Conservation (phyloP, 2,113 vertebrate genomes). For the Lampris megalopsis region DNA sequence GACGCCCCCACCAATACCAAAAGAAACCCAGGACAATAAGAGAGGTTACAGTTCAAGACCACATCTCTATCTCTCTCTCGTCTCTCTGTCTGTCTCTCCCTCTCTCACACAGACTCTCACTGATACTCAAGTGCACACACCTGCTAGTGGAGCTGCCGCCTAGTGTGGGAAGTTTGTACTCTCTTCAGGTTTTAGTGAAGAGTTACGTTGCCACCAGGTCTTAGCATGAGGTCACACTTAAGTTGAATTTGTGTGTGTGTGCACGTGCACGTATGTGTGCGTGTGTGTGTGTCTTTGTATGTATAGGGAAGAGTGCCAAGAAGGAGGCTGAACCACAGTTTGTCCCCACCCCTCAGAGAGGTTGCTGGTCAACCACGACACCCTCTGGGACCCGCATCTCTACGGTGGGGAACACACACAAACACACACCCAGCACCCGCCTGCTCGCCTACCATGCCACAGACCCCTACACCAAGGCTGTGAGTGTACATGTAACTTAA, state of each 20-base stretch:
- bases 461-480: slow-evolving; percentile 87
- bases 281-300: background rate
- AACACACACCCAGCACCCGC: slow-evolving; percentile 68
- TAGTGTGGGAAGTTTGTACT: too few species aligned
- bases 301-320: slow-evolving; percentile 56
- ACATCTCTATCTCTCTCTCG: too few species aligned
- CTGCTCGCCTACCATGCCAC: slow-evolving; percentile 83
- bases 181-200: too few species aligned
- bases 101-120: too few species aligned
- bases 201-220: too few species aligned
- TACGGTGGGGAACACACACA: slow-evolving; percentile 78
- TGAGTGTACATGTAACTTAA: slow-evolving; percentile 63
- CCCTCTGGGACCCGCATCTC: slow-evolving; percentile 85
- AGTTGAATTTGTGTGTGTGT: background rate
- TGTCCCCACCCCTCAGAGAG: slow-evolving; percentile 34
- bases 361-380: slow-evolving; percentile 90
- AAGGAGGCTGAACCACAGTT: background rate
- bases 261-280: background rate
- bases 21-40: slow-evolving; percentile 58
- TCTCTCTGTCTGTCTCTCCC: too few species aligned
- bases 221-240: too few species aligned
- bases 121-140: too few species aligned
- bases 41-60: slow-evolving; percentile 79
- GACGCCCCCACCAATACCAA: slow-evolving; percentile 48
- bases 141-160: too few species aligned